Evolutionary conservation across 2,797 vertebrate species (phyloP).

Genomic region (Hippopotamyrus pictus): DNA sequence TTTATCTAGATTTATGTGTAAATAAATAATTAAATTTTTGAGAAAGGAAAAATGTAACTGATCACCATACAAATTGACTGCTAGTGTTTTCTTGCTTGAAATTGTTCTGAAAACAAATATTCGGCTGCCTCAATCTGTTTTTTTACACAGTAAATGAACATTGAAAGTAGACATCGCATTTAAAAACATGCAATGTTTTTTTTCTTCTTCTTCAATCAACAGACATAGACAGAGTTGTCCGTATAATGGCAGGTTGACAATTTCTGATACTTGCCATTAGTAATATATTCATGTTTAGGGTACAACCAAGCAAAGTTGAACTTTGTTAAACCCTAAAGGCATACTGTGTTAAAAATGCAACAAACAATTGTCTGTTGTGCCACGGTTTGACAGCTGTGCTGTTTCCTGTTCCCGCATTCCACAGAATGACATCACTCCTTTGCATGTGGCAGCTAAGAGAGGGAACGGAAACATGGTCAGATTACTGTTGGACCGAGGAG

Average conservation of each 20-base stretch:
- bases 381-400: neutral
- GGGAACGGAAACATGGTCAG: slow-evolving; percentile 96
- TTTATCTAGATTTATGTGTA: neutral
- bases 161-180: neutral
- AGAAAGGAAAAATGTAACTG: neutral
- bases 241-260: neutral
- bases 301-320: neutral
- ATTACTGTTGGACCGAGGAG: slow-evolving; percentile 82
- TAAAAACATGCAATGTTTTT: neutral
- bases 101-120: neutral
- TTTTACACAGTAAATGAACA: neutral
- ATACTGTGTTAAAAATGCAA: neutral
- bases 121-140: no score
- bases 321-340: neutral
- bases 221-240: neutral
- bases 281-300: neutral
- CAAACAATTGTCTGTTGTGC: neutral
- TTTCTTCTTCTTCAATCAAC: neutral
- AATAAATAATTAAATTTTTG: neutral
- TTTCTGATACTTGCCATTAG: neutral
- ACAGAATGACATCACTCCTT: slow-evolving; percentile 94
- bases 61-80: neutral
- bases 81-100: neutral
- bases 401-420: neutral
- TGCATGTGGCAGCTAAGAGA: slow-evolving; percentile 92